Evolutionary conservation across 2,888 invertebrate species (phyloP), one percentile per base, ranked within the genome.

Genomic region (Harpalus rufipes): DNA sequence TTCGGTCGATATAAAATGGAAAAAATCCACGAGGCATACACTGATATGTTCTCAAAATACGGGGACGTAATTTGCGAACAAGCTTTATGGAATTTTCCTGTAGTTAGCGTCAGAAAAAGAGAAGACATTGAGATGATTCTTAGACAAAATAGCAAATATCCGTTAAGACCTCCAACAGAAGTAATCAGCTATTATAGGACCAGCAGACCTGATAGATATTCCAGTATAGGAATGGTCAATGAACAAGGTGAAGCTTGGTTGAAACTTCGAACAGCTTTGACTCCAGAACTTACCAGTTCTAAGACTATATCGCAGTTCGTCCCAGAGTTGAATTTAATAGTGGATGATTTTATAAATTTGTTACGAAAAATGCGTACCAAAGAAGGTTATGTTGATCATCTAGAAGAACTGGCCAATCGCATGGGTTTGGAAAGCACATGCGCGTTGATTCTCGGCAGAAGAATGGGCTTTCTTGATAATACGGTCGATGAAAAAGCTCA

Each of bases 201-300:
- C 81, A 94, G 94, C 63, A 92, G 95, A 16, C 95, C 95, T 0
- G 97, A 97, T 89, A 93, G 96, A 89, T 97, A 97, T 90, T 94
- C 96, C 41, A 96, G 95, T 86, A 93, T 94, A 25, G 97, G 97
- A 87, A 93, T 97, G 79, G 96, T 96, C 41, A 97, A 97, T 90
- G 96, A 96, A 95, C 96, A 92, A 94, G 96, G 97, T 6, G 94
- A 94, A 87, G 94, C 93, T 86, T 97, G 97, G 97, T 93, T 94
- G 86, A 93, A 94, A 86, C 92, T 97, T 6, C 94, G 97, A 21
- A 92, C 93, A 8, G 93, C 94, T 84, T 92, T 97, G 79, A 96
- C 97, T 0, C 93, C 95, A 1, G 95, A 95, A 88, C 92, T 97
- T 87, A 96, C 95, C 51, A 96, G 96, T 87, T 95, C 95, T 0